A percentile compares a stretch with the other conserved stretches of the same genome.
Conservation (phyloP, 2,888 invertebrate species). For the Meteorus cinctellus region DNA sequence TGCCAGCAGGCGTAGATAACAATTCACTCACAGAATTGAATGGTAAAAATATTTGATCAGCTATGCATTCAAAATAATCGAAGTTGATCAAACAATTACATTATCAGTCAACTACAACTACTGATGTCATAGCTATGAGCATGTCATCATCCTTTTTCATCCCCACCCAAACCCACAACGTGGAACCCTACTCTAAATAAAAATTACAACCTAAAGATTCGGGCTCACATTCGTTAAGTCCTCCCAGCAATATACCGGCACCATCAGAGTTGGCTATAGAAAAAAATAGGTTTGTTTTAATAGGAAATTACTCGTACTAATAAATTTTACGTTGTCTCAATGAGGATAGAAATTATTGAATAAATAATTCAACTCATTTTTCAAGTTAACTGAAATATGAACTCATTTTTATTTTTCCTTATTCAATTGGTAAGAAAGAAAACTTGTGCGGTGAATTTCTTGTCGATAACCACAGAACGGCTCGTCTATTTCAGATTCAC, state of each 20-base stretch:
- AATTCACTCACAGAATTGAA: not conserved
- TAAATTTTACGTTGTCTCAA: too few relatives aligned
- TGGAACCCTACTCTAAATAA: not conserved
- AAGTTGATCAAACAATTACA: not conserved
- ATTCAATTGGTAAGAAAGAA: not conserved
- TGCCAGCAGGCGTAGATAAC: not conserved
- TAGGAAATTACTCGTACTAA: too few relatives aligned
- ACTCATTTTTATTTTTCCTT: too few relatives aligned
- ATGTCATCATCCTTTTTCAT: not conserved
- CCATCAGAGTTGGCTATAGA: too few relatives aligned
- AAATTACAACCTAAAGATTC: not conserved
- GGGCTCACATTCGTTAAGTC: not conserved
- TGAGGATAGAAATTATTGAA: too few relatives aligned
- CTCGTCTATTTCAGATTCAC: conserved; percentile 10
- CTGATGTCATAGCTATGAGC: not conserved
- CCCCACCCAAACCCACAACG: not conserved
- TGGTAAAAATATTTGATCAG: not conserved
- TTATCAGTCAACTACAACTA: conserved; percentile 1
- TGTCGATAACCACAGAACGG: conserved; percentile 10
- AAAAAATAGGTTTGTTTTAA: not conserved
- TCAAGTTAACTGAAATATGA: too few relatives aligned
- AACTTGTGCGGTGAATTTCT: not conserved
- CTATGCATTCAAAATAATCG: not conserved
- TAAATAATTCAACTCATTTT: too few relatives aligned
- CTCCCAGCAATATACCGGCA: too few relatives aligned